Percentiles rank a stretch among this genome's conserved stretches.
Evolutionary conservation across 2,888 invertebrate genomes (phyloP).

Genomic region (Phyllotreta cruciferae): DNA sequence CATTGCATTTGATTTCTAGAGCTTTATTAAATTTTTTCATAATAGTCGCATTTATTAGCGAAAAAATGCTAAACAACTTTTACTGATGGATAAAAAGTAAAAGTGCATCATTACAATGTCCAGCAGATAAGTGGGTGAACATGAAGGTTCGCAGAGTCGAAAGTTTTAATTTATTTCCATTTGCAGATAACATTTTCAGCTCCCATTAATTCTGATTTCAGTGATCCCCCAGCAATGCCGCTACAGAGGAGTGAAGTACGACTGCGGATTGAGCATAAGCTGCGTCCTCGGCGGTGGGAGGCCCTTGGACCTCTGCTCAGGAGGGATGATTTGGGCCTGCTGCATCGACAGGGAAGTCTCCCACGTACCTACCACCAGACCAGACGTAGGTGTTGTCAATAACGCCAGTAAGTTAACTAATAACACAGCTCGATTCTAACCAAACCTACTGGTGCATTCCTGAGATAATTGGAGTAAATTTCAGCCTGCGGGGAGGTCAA

Average conservation of each 20-base stretch:
- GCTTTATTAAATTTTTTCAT: no score
- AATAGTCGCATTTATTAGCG: no score
- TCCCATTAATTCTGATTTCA: slow-evolving; percentile 62
- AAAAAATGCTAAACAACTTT: no score
- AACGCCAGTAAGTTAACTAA: slow-evolving; percentile 82
- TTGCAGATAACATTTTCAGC: no score
- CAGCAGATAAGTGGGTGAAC: no score
- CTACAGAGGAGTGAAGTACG: slow-evolving; percentile 84
- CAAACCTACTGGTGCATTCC: background rate
- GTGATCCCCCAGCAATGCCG: slow-evolving; percentile 90
- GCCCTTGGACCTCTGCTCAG: slow-evolving; percentile 89
- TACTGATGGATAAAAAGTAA: no score
- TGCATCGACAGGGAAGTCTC: slow-evolving; percentile 78
- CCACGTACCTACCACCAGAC: slow-evolving; percentile 51
- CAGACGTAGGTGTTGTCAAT: slow-evolving; percentile 72
- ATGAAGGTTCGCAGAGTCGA: no score
- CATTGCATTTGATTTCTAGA: no score
- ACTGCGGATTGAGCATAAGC: slow-evolving; percentile 89
- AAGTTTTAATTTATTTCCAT: no score
- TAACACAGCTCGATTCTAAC: no score
- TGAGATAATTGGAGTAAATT: slow-evolving; percentile 47
- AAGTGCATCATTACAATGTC: no score
- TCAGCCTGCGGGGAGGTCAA: slow-evolving; percentile 90
- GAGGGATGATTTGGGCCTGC: slow-evolving; percentile 94
- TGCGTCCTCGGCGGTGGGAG: slow-evolving; percentile 88